Evolutionary conservation across 2,888 invertebrate genomes (phyloP).

Genomic region (Pseudococcus longispinus): DNA sequence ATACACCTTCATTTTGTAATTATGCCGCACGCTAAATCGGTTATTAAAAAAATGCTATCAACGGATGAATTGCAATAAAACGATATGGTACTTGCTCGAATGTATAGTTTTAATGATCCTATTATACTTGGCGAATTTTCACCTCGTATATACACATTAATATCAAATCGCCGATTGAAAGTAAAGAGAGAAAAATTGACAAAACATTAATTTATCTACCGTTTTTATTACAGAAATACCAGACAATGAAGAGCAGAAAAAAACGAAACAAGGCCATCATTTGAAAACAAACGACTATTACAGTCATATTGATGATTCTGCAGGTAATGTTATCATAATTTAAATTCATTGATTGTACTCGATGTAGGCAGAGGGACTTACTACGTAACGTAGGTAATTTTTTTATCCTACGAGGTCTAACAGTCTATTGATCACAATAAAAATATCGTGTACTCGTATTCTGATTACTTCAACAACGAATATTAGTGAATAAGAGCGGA

Average conservation of each 20-base stretch:
- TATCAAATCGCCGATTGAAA: not conserved
- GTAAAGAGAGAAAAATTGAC: not conserved
- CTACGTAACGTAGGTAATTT: no score
- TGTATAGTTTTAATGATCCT: not conserved
- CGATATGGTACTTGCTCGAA: not conserved
- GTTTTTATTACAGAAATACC: constrained; percentile 21
- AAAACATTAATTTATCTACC: not conserved
- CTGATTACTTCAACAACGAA: no score
- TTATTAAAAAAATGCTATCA: not conserved
- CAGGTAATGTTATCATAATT: constrained; percentile 12
- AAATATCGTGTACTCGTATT: no score
- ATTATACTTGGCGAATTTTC: not conserved
- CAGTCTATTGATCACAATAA: no score
- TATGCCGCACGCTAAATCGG: not conserved
- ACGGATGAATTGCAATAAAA: constrained; percentile 16
- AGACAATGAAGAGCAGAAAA: constrained; percentile 37
- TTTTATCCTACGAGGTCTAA: no score
- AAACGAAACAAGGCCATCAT: constrained; percentile 31
- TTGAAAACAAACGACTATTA: not conserved
- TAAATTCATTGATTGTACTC: not conserved
- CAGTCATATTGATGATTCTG: not conserved
- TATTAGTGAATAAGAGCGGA: no score
- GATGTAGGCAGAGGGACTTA: no score
- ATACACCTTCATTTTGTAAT: not conserved
- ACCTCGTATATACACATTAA: not conserved